Conservation (phyloP, 2,888 invertebrate genomes). For the Neoitamus cyanurus region DNA sequence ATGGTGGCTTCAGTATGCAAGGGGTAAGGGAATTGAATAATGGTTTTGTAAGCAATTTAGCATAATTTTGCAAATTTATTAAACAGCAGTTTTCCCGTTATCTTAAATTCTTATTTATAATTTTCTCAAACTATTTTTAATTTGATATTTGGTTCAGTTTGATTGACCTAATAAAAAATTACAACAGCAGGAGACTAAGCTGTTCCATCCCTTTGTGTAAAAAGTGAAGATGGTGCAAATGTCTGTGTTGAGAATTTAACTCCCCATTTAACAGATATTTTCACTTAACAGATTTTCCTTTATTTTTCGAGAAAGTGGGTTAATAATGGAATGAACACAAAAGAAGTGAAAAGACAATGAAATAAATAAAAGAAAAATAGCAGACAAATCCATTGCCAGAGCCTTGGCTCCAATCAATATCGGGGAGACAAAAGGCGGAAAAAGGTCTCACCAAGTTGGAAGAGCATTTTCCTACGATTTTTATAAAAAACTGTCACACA, state of each 20-base stretch:
- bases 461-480: constrained; percentile 21
- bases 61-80: too few relatives aligned
- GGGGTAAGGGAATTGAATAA: too few relatives aligned
- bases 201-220: too few relatives aligned
- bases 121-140: too few relatives aligned
- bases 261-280: background rate
- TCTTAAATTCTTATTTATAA: too few relatives aligned
- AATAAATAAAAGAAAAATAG: constrained; percentile 3
- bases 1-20: too few relatives aligned
- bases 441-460: constrained; percentile 18
- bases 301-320: constrained; percentile 13
- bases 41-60: too few relatives aligned
- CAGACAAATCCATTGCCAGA: background rate
- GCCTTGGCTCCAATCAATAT: constrained; percentile 20
- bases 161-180: too few relatives aligned
- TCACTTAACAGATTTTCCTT: constrained; percentile 19
- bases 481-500: constrained; percentile 25
- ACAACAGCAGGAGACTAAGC: too few relatives aligned
- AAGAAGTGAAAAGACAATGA: background rate
- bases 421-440: constrained; percentile 18
- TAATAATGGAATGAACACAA: background rate
- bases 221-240: background rate
- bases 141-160: too few relatives aligned
- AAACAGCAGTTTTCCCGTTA: too few relatives aligned
- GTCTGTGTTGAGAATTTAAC: background rate